Base-by-base conservation (phyloP, 2,888 invertebrate species). In the Tenthredo distinguenda region DNA sequence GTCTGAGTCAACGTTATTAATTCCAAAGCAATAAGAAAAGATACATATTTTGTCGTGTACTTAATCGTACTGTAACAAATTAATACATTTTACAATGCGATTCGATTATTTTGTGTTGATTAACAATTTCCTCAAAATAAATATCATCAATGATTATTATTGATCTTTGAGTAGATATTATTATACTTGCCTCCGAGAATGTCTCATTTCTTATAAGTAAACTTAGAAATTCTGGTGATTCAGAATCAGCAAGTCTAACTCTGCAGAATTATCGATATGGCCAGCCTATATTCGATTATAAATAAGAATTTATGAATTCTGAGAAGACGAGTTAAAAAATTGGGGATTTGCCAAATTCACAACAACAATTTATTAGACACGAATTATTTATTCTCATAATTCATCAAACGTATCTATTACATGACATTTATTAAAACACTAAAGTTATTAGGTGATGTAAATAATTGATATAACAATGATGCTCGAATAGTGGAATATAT, bases 351-450 rank as follows among this genome's bases (percentile, higher is more conserved):
- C 26, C 10, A 18, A 34, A 62, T 62, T 34, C 6, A 12, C 4
- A 18, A 68, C 4, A 15, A 68, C 34, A 7, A 6, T 15, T 18
- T 18, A 47, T 10, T 47, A 26, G 6, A 79, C 68, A 47, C 58
- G n/a, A 47, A 79, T 43, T 4, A 9, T 85, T 85, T 85, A 85
- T 85, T 85, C 12, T 76, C 21, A 43, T 79, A 12, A 85, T 77
- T 47, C 58, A 47, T 79, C 65, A 3, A 84, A 58, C 40, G 40
- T 12, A 84, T 84, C 62, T 15, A 71, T 50, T 82, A 55, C 55
- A 85, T 71, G 68, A 65, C 55, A 77, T 43, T 85, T n/a, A 79
- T 76, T 68, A 79, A 58, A 40, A 74, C 31, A 47, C 12, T 74
- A 74, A 43, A 74, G 62, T 47, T 9, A 62, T 62, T 12, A 62